Evolutionary conservation across 2,888 invertebrate genomes (phyloP), one percentile per base, ranked within the genome.

Genomic region (Herminia tarsipennalis): DNA sequence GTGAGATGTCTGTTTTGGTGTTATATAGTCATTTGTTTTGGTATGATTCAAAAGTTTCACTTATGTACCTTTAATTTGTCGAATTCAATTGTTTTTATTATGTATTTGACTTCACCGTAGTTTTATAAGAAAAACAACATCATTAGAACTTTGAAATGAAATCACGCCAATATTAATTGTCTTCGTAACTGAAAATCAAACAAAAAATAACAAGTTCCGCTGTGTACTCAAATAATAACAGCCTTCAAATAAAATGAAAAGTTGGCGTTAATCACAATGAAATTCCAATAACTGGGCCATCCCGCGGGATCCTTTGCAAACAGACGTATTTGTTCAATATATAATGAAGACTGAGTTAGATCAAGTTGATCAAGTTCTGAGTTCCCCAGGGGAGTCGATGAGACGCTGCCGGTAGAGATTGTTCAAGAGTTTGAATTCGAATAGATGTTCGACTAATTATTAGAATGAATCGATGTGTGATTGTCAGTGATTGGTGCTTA

Each of bases 331-430:
- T 72, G 67, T 57, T 58, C 60, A 65, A 60, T 57, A 63, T 59
- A 68, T 70, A 71, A 70, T 70, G 64, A 68, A 74, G 62, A 65
- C 56, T 25, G 65, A 66, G 66, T 66, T 70, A 66, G 70, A 63
- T 65, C 57, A 45, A 38, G 43, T 28, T 32, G 35, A 58, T 59
- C 59, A 57, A 67, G 60, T 68, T 68, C 49, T 45, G 35, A 47
- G 45, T 36, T 63, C 55, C 56, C 53, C 45, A 43, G 59, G 63
- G 46, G 39, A 38, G 35, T 51, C 42, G 60, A 48, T 35, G 53
- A 50, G 54, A 49, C 41, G 54, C 50, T 36, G 38, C 39, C 36
- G 50, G 50, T 56, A 34, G 27, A 35, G 51, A 62, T 59, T 53
- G 59, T 64, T 64, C 54, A 22, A 54, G 64, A 62, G 51, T 55